phyloP scores from a whole-genome alignment of 2,113 vertebrate genomes.

The Dendropsophus ebraccatus region DNA sequence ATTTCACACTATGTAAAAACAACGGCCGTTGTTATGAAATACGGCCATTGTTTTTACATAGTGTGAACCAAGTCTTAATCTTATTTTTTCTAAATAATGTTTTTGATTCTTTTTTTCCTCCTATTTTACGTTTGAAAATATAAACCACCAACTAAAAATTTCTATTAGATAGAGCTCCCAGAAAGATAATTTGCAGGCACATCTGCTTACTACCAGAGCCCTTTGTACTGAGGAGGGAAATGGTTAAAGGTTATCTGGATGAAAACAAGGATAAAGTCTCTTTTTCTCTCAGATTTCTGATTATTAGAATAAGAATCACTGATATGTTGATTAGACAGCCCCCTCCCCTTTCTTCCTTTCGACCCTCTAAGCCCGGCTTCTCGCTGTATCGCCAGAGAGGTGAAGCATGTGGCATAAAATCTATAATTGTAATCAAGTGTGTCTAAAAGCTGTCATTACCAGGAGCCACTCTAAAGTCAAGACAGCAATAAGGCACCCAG shows the following conservation, averaged over 20 bases:
- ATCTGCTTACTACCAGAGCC: background rate
- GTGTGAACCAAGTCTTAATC: too few relatives aligned
- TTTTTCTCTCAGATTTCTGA: constrained; percentile 39
- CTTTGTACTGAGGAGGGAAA: background rate
- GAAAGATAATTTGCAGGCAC: background rate
- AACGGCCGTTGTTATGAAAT: too few relatives aligned
- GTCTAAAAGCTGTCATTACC: constrained; percentile 60
- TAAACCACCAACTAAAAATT: too few relatives aligned
- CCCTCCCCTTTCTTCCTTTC: constrained; percentile 14
- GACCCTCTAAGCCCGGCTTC: constrained; percentile 48
- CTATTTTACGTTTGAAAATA: too few relatives aligned
- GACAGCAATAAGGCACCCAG: constrained; percentile 54
- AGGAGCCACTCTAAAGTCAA: constrained; percentile 54
- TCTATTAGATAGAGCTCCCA: background rate
- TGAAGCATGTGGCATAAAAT: constrained; percentile 59
- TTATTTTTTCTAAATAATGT: too few relatives aligned
- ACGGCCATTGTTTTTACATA: too few relatives aligned
- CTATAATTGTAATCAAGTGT: constrained; percentile 60
- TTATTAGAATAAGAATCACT: constrained; percentile 56
- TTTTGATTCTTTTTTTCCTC: too few relatives aligned
- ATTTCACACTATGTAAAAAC: too few relatives aligned
- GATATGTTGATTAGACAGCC: constrained; percentile 57
- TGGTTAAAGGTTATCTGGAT: constrained; percentile 26
- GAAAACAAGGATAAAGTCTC: constrained; percentile 31
- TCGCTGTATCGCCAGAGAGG: constrained; percentile 50